Evolutionary conservation across 2,797 vertebrate genomes (phyloP).

Genomic region (Sebastes kiyomatsui): DNA sequence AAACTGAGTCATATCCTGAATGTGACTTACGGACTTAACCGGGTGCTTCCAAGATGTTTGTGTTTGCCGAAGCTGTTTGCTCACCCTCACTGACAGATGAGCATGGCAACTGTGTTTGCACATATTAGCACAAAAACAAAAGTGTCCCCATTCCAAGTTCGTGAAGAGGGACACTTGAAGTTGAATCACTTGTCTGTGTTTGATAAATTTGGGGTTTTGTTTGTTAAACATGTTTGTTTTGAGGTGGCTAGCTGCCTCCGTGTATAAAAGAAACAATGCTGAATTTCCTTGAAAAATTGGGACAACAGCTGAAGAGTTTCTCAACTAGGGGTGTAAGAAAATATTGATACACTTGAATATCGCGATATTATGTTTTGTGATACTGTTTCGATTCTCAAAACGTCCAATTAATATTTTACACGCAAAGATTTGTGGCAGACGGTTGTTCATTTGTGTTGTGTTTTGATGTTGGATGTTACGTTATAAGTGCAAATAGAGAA

Average conservation of each 20-base stretch:
- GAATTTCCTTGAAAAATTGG: not conserved
- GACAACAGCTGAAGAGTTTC: not conserved
- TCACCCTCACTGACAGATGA: conserved; percentile 61
- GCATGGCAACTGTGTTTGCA: conserved; percentile 66
- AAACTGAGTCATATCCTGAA: conserved; percentile 52
- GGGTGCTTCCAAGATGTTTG: conserved; percentile 50
- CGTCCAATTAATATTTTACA: not conserved
- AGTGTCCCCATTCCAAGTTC: conserved; percentile 16
- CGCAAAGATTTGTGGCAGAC: not conserved
- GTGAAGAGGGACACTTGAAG: conserved; percentile 10
- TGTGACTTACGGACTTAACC: conserved; percentile 55
- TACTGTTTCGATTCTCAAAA: not conserved
- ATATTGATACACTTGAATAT: not conserved
- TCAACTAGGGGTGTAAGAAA: not conserved
- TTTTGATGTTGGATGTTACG: not conserved
- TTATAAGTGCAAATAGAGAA: not conserved
- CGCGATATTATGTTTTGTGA: not conserved
- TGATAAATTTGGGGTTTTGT: conserved; percentile 7
- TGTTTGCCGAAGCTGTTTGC: conserved; percentile 71
- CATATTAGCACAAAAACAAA: conserved; percentile 56
- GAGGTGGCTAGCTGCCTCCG: not conserved
- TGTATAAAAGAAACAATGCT: not conserved
- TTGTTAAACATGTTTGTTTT: conserved; percentile 1
- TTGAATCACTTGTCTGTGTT: conserved; percentile 12
- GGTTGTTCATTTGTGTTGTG: not conserved